Base-by-base conservation (phyloP, 2,797 vertebrate genomes). In the Halcyon chelicuti region DNA sequence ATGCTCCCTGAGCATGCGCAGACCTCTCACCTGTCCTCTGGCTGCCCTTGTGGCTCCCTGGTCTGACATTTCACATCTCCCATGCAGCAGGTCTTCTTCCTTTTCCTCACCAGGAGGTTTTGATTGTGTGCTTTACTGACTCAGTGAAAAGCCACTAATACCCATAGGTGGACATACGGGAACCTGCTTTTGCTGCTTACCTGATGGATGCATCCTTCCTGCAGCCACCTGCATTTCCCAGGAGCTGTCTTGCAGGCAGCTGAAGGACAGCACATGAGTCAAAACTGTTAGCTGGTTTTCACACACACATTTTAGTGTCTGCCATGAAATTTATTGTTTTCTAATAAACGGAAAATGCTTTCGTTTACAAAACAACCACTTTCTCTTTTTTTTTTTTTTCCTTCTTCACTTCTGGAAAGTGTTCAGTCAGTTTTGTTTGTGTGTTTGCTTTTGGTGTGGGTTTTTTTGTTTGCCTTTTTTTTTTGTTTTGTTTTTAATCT, bases 1-100 rank as follows among this genome's bases (percentile, higher is more conserved):
- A 9, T 0, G 0, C 12, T 71, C 35, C 28, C 21, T 0, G 5
- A 39, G 20, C 0, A 0, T 0, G 0, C 44, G 5, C 28, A n/a
- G 57, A 10, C 1, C 33, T 17, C 40, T 40, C 21, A 5, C 26
- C 23, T 47, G 62, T 25, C n/a, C 60, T 0, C 0, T 22, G 12
- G 12, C 23, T 77, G 86, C 37, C 28, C 31, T 44, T 0, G 0
- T 1, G 0, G 19, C 66, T 47, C 31, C 42, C 35, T 83, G 14
- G 2, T 15, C 58, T n/a, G 37, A 19, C 33, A 22, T 60, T 70
- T 49, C 44, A 33, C 2, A 1, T 12, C 63, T 60, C 62, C 39
- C 25, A 3, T 7, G 54, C 25, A 86, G 47, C 47, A 42, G 9
- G 42, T 71, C 29, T 25, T 90, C 14, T 29, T 77, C 25, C 35